Evolutionary conservation across 2,797 vertebrate genomes (phyloP).

Genomic region (Leptatherina wallacei): DNA sequence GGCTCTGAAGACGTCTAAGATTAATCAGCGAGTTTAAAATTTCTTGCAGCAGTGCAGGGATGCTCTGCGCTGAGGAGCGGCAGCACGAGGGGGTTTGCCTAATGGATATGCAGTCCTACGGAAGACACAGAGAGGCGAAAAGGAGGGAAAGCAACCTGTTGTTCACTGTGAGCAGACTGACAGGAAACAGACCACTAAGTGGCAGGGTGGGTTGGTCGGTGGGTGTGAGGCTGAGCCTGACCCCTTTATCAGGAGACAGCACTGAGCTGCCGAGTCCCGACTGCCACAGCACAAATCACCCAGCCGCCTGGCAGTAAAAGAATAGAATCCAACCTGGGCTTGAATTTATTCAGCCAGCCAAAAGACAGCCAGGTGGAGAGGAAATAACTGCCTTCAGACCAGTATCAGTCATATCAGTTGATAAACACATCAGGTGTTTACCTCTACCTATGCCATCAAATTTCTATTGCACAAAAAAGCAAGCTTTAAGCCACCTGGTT

Average conservation of each 20-base stretch:
- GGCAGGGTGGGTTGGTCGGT: conserved; percentile 47
- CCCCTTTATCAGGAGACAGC: conserved; percentile 70
- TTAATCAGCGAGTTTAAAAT: conserved; percentile 57
- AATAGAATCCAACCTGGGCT: conserved; percentile 61
- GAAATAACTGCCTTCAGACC: conserved; percentile 76
- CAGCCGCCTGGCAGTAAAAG: conserved; percentile 64
- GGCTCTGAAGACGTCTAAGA: conserved; percentile 52
- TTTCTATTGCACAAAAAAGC: conserved; percentile 43
- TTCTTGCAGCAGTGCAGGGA: conserved; percentile 31
- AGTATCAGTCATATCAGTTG: conserved; percentile 73
- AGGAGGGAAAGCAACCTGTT: conserved; percentile 38
- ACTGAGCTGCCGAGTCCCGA: conserved; percentile 49
- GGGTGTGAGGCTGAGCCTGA: conserved; percentile 58
- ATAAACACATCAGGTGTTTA: conserved; percentile 69
- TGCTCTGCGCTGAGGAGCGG: conserved; percentile 18
- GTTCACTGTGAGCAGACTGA: conserved; percentile 33
- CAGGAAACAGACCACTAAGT: conserved; percentile 59
- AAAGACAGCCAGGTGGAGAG: conserved; percentile 67
- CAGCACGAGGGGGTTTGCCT: conserved; percentile 20
- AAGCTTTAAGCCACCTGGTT: conserved; percentile 48
- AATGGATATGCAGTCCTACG: conserved; percentile 14
- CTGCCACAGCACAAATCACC: conserved; percentile 70
- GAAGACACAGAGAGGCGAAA: conserved; percentile 16
- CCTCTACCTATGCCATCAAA: conserved; percentile 51
- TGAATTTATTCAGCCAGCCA: conserved; percentile 65